phyloP scores from a whole-genome alignment of 2,113 vertebrate species.

The Thymallus thymallus region DNA sequence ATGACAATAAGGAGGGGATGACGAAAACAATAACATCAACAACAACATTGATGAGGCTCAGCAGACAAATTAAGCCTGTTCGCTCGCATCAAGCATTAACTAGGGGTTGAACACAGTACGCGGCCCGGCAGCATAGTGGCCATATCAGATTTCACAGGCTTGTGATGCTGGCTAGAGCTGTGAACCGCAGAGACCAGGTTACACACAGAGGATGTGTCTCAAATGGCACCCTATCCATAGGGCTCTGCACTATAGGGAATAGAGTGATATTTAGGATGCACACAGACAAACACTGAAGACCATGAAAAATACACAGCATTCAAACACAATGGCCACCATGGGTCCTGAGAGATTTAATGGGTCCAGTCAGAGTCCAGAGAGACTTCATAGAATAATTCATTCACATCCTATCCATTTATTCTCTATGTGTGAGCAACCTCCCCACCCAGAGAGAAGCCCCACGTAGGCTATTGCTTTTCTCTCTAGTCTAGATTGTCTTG shows the following conservation, averaged over 20 bases:
- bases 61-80: conserved; percentile 59
- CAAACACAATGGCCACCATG: conserved; percentile 45
- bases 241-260: too few relatives aligned
- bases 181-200: conserved; percentile 49
- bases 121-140: background rate
- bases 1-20: conserved; percentile 15
- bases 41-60: conserved; percentile 29
- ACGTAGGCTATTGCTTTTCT: background rate
- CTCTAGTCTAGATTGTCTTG: background rate
- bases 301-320: conserved; percentile 41
- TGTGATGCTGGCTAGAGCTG: conserved; percentile 31
- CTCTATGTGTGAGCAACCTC: background rate
- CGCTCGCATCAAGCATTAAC: conserved; percentile 65
- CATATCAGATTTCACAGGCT: conserved; percentile 59
- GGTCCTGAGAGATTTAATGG: conserved; percentile 38
- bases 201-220: conserved; percentile 9
- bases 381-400: conserved; percentile 39
- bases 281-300: conserved; percentile 31
- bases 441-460: background rate
- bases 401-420: background rate
- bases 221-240: background rate
- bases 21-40: conserved; percentile 14
- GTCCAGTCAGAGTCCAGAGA: conserved; percentile 46
- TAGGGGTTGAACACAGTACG: conserved; percentile 50
- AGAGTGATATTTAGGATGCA: background rate